Conservation (phyloP, 1,140 invertebrate species). For the Drosophila nigromelanica region DNA sequence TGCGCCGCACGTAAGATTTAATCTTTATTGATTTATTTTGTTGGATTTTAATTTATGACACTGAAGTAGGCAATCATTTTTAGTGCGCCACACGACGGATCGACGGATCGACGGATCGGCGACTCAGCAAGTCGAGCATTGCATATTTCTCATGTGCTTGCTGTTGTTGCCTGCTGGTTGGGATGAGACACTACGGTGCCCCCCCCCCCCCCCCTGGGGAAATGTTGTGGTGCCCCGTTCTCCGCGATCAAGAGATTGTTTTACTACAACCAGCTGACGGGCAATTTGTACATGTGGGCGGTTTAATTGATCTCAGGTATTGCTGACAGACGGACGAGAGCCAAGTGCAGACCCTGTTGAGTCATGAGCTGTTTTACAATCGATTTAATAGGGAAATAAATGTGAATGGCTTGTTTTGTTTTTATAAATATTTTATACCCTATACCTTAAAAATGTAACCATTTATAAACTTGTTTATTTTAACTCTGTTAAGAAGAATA, state of each 20-base stretch:
- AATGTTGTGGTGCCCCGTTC: not conserved
- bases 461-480: no score
- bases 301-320: conserved; percentile 55
- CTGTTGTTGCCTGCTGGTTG: not conserved
- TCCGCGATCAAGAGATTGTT: conserved; percentile 52
- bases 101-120: not conserved
- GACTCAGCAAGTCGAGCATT: conserved; percentile 24
- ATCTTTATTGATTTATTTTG: conserved; percentile 83
- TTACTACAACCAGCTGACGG: conserved; percentile 20
- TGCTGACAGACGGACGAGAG: conserved; percentile 18
- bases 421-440: no score
- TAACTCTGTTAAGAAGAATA: no score
- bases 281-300: conserved; percentile 66
- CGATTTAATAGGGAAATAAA: no score
- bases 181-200: conserved; percentile 3
- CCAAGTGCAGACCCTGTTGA: not conserved
- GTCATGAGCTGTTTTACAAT: not conserved
- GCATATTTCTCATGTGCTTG: conserved; percentile 19
- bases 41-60: conserved; percentile 82
- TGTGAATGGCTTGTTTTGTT: no score
- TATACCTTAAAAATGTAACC: no score
- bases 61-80: conserved; percentile 77
- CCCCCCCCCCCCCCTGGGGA: not conserved
- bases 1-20: conserved; percentile 72
- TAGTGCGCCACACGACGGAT: conserved; percentile 19